Conservation (phyloP, 2,797 vertebrate species). For the Myripristis jacobus region DNA sequence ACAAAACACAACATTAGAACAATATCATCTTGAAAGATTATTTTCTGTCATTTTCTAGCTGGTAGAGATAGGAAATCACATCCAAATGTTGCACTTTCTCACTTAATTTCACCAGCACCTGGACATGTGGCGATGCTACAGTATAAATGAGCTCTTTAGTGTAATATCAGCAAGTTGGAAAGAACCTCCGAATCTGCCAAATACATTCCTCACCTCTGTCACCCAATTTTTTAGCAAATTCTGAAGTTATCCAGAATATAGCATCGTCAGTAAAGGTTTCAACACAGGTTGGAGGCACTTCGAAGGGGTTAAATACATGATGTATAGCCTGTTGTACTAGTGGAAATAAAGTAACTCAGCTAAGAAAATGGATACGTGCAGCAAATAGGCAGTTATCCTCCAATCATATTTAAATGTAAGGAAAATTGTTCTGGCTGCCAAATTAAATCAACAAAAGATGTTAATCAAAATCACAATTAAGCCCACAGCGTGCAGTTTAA, state of each 20-base stretch:
- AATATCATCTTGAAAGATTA: not conserved
- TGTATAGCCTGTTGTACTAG: not conserved
- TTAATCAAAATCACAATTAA: slow-evolving; percentile 27
- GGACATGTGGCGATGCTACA: not conserved
- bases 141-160: not conserved
- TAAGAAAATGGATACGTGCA: not conserved
- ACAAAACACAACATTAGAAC: not conserved
- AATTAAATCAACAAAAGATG: slow-evolving; percentile 1
- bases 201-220: not conserved
- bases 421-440: not conserved
- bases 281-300: too few species aligned
- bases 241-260: too few species aligned
- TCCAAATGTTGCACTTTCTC: not conserved
- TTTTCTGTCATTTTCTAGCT: not conserved
- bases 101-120: not conserved
- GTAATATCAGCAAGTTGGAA: not conserved
- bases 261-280: too few species aligned
- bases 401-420: slow-evolving; percentile 1
- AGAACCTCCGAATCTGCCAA: not conserved
- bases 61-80: not conserved
- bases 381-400: not conserved
- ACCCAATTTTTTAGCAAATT: not conserved
- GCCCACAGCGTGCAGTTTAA: not conserved
- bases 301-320: too few species aligned
- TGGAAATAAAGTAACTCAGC: not conserved